A percentile compares a stretch with the other conserved stretches of the same genome.
phyloP scores from a whole-genome alignment of 30 jellyfish, hydroid and myxozoan species.

The Haliclystus octoradiatus region DNA sequence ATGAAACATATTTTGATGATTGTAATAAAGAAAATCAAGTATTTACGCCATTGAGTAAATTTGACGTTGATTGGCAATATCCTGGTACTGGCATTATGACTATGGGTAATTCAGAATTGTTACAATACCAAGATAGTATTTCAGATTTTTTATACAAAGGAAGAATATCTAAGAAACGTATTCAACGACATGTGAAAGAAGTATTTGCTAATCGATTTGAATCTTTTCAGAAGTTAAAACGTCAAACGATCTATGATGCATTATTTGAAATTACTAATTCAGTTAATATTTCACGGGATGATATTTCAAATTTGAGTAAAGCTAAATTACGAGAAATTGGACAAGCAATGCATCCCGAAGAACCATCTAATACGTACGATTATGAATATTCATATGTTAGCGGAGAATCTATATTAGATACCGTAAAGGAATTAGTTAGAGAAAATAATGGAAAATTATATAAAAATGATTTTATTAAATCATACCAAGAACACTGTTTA shows the following conservation, averaged over 20 bases:
- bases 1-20: conserved; percentile 8
- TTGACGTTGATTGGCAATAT: conserved; percentile 58
- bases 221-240: not conserved
- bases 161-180: not conserved
- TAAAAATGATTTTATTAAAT: conserved; percentile 16
- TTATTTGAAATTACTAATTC: not conserved
- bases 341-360: not conserved
- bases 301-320: too few relatives aligned
- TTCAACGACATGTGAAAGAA: not conserved
- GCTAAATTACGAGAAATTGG: not conserved
- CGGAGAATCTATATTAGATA: not conserved
- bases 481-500: conserved; percentile 30
- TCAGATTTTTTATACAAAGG: not conserved
- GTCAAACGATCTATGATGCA: not conserved
- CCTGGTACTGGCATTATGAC: conserved; percentile 64
- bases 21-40: conserved; percentile 21
- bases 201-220: not conserved
- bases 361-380: not conserved
- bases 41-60: conserved; percentile 23
- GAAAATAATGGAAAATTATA: conserved; percentile 11
- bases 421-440: not conserved
- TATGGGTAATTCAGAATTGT: conserved; percentile 72
- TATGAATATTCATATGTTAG: not conserved
- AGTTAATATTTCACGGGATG: not conserved
- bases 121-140: not conserved